Percentiles rank a stretch among this genome's conserved stretches.
Conservation (phyloP, 2,113 vertebrate genomes). For the Takifugu flavidus region DNA sequence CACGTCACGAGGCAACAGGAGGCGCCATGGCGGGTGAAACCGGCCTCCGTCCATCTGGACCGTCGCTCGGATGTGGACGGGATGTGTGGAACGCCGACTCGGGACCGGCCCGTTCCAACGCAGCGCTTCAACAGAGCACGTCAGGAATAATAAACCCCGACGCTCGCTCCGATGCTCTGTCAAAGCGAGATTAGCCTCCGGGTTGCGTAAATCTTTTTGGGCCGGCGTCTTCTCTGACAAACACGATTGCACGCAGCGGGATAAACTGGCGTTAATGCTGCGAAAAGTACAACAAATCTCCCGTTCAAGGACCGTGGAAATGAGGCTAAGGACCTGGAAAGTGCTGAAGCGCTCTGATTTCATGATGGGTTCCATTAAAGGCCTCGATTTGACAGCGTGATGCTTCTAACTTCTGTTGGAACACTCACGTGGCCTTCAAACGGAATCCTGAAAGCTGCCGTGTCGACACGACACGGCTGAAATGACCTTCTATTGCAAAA, state of each 20-base stretch:
- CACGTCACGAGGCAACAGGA: no score
- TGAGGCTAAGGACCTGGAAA: conserved; percentile 36
- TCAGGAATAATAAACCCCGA: conserved; percentile 59
- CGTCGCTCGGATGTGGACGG: conserved; percentile 51
- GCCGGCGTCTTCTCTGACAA: background rate
- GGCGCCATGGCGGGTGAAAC: background rate
- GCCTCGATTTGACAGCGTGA: background rate
- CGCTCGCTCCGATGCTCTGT: background rate
- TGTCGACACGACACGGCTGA: conserved; percentile 9
- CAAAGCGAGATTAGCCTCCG: conserved; percentile 1
- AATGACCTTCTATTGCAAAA: background rate
- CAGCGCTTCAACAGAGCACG: conserved; percentile 41
- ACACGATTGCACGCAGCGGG: no score
- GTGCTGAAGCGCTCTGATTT: conserved; percentile 27
- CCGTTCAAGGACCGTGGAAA: conserved; percentile 18
- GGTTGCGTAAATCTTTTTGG: conserved; percentile 2
- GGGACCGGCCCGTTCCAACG: conserved; percentile 35
- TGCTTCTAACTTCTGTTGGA: no score
- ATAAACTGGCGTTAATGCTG: background rate
- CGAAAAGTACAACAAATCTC: conserved; percentile 59
- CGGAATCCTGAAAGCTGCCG: background rate
- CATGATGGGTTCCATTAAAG: conserved; percentile 26
- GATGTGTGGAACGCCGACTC: conserved; percentile 30
- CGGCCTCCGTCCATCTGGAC: conserved; percentile 34
- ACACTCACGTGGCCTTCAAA: no score